Evolutionary conservation across 2,888 invertebrate species (phyloP), one percentile per base, ranked within the genome.

Genomic region (Cheilosia impressa): DNA sequence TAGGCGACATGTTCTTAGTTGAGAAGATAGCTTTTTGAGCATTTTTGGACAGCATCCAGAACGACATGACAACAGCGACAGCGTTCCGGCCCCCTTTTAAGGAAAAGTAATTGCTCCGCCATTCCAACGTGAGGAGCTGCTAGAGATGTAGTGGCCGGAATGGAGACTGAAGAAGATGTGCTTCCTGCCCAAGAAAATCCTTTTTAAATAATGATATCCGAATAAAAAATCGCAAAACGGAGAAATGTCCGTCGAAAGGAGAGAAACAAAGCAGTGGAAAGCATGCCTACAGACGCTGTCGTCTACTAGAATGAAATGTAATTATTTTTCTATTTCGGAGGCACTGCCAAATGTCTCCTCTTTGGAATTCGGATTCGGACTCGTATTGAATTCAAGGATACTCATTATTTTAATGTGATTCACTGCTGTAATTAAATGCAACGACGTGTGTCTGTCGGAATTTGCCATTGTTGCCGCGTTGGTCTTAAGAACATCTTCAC

Each of bases 121-220:
- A 52, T 69, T 60, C 52, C 71, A 19, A 45, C 58, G 47, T 10
- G 45, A 6, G 27, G 45, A 31, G 45, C 6, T 47, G 41, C 41
- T 31, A 63, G 13, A 55, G 31, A 69, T 47, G 62, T 52, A 58
- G 73, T 71, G 60, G 65, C 71, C 63, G 68, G 57, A 73, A 73
- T 68, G 38, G 38, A 63, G 31, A 38, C 62, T 62, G 57, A 72
- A 57, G 63, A 78, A 79, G 60, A 84, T 71, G 55, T 80, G 76
- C 71, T 80, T 84, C 75, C 80, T 76, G 71, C 65, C 75, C 71
- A 60, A 58, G 75, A 80, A 75, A 84, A 84, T 84, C 80, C 80
- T 84, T 80, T 80, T 80, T 80, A 80, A 80, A 80, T 80, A 84
- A 84, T 84, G 84, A 84, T 76, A 84, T 84, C 84, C 80, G 47